Evolutionary conservation across 1,140 invertebrate genomes (phyloP).

Genomic region (Brachionus koreanus): DNA sequence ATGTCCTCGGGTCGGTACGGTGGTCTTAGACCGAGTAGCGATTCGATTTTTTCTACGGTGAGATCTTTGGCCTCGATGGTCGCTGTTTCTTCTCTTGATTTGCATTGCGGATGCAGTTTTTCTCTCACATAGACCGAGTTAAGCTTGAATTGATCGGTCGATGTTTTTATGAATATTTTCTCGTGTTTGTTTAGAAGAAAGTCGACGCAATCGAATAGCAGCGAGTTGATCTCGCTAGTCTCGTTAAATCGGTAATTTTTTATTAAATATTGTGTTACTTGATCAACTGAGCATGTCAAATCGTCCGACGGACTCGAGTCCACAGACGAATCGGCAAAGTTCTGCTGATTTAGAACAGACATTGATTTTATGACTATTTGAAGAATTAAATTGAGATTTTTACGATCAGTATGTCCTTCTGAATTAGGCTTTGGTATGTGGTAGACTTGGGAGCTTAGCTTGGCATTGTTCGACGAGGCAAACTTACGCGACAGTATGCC

Average conservation of each 20-base stretch:
- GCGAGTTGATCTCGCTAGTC: neutral
- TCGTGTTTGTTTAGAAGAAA: conserved; percentile 21
- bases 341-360: conserved; percentile 15
- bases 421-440: neutral
- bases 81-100: neutral
- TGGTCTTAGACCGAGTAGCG: neutral
- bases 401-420: neutral
- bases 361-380: conserved; percentile 39
- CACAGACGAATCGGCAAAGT: neutral
- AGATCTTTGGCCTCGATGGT: neutral
- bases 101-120: conserved; percentile 1
- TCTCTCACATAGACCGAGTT: conserved; percentile 26
- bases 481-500: conserved; percentile 40
- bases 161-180: conserved; percentile 22
- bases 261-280: neutral
- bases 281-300: neutral
- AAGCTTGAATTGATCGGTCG: neutral
- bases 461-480: neutral
- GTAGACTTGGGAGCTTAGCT: neutral
- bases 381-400: conserved; percentile 22
- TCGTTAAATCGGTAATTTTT: conserved; percentile 14
- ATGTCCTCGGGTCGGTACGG: conserved; percentile 1
- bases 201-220: neutral
- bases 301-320: neutral
- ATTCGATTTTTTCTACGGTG: neutral